Conservation (phyloP, 2,888 invertebrate genomes). For the Herminia tarsipennalis region DNA sequence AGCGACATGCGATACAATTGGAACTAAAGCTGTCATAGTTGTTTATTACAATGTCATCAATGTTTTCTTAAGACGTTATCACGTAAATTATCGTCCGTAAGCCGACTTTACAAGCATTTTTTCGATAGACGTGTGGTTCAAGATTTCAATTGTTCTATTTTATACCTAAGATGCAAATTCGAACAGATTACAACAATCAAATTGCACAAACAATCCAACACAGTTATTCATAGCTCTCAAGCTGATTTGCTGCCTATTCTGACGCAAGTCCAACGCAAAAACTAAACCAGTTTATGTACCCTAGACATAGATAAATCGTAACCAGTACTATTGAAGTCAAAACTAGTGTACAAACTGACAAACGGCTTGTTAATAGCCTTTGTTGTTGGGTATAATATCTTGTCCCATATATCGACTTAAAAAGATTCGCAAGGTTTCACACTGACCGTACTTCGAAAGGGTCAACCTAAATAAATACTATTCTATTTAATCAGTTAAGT, state of each 20-base stretch:
- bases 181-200: slow-evolving; percentile 18
- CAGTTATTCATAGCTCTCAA: slow-evolving; percentile 29
- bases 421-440: slow-evolving; percentile 50
- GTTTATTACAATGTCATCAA: no score
- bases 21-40: no score
- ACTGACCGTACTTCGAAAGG: slow-evolving; percentile 43
- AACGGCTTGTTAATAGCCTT: slow-evolving; percentile 77
- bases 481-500: slow-evolving; percentile 44
- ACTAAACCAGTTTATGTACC: slow-evolving; percentile 51
- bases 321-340: slow-evolving; percentile 50
- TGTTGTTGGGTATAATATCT: slow-evolving; percentile 64
- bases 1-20: no score
- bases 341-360: slow-evolving; percentile 62
- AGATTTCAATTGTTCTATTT: no score
- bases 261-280: slow-evolving; percentile 34
- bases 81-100: no score
- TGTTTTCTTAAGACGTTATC: no score
- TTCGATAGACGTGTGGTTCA: no score
- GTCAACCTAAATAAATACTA: slow-evolving; percentile 38
- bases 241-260: slow-evolving; percentile 21
- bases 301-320: slow-evolving; percentile 55
- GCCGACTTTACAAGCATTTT: no score
- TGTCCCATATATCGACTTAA: slow-evolving; percentile 68
- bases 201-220: slow-evolving; percentile 20
- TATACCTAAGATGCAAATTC: no score